A percentile compares a stretch with the other conserved stretches of the same genome.
Conservation (phyloP, 2,113 vertebrate genomes). For the Mohoua ochrocephala region DNA sequence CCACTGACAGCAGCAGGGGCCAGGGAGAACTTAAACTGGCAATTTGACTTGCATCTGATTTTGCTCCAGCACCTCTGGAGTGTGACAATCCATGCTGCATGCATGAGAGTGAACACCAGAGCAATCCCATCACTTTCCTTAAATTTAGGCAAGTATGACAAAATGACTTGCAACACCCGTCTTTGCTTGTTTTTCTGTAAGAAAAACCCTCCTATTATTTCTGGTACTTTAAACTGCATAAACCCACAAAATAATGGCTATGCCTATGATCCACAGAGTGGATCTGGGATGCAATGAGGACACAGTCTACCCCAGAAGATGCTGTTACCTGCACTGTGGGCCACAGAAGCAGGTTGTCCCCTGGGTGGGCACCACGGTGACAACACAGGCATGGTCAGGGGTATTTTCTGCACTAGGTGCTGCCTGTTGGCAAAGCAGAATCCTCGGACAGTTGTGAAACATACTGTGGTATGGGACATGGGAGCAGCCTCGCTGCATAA, state of each 20-base stretch:
- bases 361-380: neutral
- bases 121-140: neutral
- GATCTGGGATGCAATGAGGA: neutral
- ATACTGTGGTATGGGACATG: neutral
- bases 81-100: neutral
- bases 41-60: neutral
- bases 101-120: neutral
- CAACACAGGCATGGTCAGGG: neutral
- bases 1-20: neutral
- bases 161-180: neutral
- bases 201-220: neutral
- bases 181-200: neutral
- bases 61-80: neutral
- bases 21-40: neutral
- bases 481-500: neutral
- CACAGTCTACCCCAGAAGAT: neutral
- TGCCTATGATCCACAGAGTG: neutral
- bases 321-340: neutral
- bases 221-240: neutral
- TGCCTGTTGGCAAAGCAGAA: neutral
- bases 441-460: fast-evolving
- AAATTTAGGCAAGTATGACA: neutral
- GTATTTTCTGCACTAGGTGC: neutral
- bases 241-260: neutral
- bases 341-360: neutral